Evolutionary conservation across 2,888 invertebrate genomes (phyloP), one percentile per base, ranked within the genome.

Genomic region (Machimus atricapillus): DNA sequence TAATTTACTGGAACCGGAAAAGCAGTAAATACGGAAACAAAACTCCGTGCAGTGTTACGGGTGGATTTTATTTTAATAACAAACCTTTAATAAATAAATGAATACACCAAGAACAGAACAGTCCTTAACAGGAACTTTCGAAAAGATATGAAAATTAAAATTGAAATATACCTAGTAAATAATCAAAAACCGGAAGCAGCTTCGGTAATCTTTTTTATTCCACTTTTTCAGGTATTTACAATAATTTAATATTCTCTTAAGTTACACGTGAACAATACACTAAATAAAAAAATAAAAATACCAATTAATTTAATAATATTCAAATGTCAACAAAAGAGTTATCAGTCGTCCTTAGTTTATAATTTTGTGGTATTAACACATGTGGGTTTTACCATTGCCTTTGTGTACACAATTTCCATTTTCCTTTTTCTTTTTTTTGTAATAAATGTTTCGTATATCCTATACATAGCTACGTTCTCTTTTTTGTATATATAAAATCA

Each of bases 211-310:
- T 43, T 52, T 85, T 85, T 85, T 85, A 74, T 85, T 85, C 46
- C 46, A 73, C 40, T 85, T 85, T 83, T 66, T 66, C 73, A 34
- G 73, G 14, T 74, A 85, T 85, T 40, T 85, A 85, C 85, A 85
- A 85, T 85, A 85, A 85, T 74, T 85, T 40, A 74, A 74, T 74
- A 74, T 43, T 74, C 19, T 31, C 74, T 85, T 85, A 85, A 74
- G 40, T 46, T 85, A 85, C 74, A 74, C 43, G 85, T 85, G 85
- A 85, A 85, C 85, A 85, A 85, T 85, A 85, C 73, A 31, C 85
- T 85, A 85, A 85, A 85, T 85, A 85, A 85, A 85, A 85, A 85
- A 85, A 85, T 85, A 85, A 85, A 85, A 85, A 85, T 85, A 74
- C 85, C 85, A 85, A 85, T 85, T 74, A 85, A 74, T 82, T 82